phyloP scores from a whole-genome alignment of 2,113 vertebrate genomes.

The Rattus norvegicus region GRCr8 NC_086035.1:385001-385500 shows the following conservation, averaged over 20 bases:
- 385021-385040: not conserved
- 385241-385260: not conserved
- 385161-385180: not conserved
- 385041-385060: not conserved
- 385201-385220: too few relatives aligned
- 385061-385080: not conserved
- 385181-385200: too few relatives aligned
- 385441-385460: not conserved
- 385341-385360: not conserved
- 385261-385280: not conserved
- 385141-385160: not conserved
- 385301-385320: not conserved
- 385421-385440: not conserved
- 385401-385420: not conserved
- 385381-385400: not conserved
- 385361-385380: not conserved
- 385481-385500: conserved; percentile 65
- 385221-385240: not conserved
- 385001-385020: not conserved
- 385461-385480: not conserved
- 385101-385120: not conserved
- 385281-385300: not conserved
- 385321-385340: not conserved
- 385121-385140: not conserved
- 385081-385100: not conserved